Conservation (phyloP, 2,797 vertebrate species). For the Rhinogobio ventralis region DNA sequence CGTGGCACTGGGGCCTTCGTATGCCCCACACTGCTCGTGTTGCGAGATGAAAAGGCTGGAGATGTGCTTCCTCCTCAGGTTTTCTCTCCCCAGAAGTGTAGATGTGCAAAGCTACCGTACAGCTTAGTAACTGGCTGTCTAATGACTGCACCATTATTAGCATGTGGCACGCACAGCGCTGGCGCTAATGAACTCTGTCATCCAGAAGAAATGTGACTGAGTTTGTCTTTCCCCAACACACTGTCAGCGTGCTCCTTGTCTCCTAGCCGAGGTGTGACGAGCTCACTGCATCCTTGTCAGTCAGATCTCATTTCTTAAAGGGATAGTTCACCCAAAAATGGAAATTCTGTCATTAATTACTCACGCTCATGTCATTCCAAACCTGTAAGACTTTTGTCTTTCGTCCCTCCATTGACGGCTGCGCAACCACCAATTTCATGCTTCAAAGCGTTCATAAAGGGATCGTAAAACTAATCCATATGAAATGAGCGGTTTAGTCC, state of each 20-base stretch:
- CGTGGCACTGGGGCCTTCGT: conserved; percentile 19
- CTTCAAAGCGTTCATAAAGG: too few relatives aligned
- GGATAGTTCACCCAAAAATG: too few relatives aligned
- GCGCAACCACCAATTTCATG: too few relatives aligned
- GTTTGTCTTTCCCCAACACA: neutral
- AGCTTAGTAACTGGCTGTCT: conserved; percentile 28
- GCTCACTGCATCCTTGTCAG: neutral
- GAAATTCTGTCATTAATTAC: too few relatives aligned
- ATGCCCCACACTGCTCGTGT: conserved; percentile 9
- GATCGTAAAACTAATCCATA: too few relatives aligned
- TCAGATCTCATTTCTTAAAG: neutral
- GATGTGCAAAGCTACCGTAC: neutral
- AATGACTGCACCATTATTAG: conserved; percentile 36
- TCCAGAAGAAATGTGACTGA: conserved; percentile 17
- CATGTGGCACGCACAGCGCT: neutral
- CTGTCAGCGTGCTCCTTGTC: neutral
- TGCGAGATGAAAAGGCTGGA: conserved; percentile 51
- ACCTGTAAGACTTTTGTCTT: too few relatives aligned
- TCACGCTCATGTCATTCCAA: too few relatives aligned
- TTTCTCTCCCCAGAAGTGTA: conserved; percentile 5
- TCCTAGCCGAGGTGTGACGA: neutral
- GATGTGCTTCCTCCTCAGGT: neutral
- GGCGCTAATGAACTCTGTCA: conserved; percentile 26
- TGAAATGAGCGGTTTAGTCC: too few relatives aligned
- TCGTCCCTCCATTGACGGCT: too few relatives aligned